Evolutionary conservation across 2,797 vertebrate genomes (phyloP).

Genomic region (Capromys pilorides): DNA sequence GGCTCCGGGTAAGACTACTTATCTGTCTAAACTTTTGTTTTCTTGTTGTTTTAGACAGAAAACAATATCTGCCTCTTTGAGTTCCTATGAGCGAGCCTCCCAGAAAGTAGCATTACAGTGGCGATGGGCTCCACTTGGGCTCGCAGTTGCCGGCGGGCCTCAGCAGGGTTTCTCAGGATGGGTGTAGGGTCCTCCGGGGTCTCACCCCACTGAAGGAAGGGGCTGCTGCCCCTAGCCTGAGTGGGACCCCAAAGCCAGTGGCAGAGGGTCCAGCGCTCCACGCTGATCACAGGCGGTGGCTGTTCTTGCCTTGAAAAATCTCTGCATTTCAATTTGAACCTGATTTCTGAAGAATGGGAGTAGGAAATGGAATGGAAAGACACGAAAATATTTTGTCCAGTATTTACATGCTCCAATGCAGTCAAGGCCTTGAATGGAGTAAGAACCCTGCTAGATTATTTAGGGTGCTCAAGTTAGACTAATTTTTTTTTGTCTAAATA

Average conservation of each 20-base stretch:
- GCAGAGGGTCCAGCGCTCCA: background rate
- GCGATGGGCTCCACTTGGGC: background rate
- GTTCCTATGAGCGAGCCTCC: background rate
- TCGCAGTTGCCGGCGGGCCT: background rate
- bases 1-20: background rate
- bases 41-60: background rate
- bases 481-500: background rate
- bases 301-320: background rate
- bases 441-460: background rate
- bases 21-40: background rate
- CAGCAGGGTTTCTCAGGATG: background rate
- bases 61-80: background rate
- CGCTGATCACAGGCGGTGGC: background rate
- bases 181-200: background rate
- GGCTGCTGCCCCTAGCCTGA: background rate
- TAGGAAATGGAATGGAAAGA: background rate
- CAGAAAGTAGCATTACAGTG: background rate
- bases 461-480: background rate
- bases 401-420: background rate
- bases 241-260: background rate
- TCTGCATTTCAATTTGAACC: background rate
- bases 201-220: background rate
- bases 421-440: background rate
- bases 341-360: background rate
- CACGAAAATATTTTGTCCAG: background rate